Evolutionary conservation across 2,113 vertebrate species (phyloP), one percentile per base, ranked within the genome.

Genomic region (Scytalopus superciliaris): DNA sequence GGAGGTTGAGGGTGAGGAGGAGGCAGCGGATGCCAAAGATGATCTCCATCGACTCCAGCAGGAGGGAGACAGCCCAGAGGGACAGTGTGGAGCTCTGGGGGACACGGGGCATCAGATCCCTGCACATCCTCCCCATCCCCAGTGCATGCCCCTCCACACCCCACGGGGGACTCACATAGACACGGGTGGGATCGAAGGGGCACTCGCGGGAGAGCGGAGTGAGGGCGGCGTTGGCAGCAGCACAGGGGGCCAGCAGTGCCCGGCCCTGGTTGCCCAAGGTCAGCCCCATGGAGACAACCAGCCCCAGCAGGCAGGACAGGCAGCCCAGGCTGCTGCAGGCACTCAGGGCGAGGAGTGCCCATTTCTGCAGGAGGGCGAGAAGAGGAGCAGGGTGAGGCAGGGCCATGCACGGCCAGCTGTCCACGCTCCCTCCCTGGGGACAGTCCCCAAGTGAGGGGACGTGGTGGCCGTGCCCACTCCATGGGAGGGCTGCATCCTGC

Each of bases 151-250:
- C 30, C 10, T 11, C 22, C 50, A 0, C 33, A 45, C 18, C 82
- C 44, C 45, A 1, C 18, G 0, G 30, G 42, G 37, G 16, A 98
- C 99, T 99, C 96, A 99, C 99, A 0, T 99, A 99, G 97, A 99
- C 98, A 1, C 98, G 98, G 2, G 99, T 99, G 72, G 99, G 99
- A 84, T 99, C 98, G 11, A 99, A 99, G 45, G 99, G 98, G 67
- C 99, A 99, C 92, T 99, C 96, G 2, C 96, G 97, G 19, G 98
- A 96, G 14, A 98, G 55, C 4, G 97, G 98, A 83, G 97, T 76
- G 8, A 98, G 96, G 78, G 97, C 85, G 11, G 90, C 45, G 3
- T 97, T 70, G 3, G 96, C 74, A 50, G 97, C 90, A 59, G 97
- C 95, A 84, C 99, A 99, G 93, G 98, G 95, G 7, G 98, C 97